A percentile compares a stretch with the other conserved stretches of the same genome.
Conservation (phyloP, 2,888 invertebrate genomes). For the Lordiphosa fenestrarum region DNA sequence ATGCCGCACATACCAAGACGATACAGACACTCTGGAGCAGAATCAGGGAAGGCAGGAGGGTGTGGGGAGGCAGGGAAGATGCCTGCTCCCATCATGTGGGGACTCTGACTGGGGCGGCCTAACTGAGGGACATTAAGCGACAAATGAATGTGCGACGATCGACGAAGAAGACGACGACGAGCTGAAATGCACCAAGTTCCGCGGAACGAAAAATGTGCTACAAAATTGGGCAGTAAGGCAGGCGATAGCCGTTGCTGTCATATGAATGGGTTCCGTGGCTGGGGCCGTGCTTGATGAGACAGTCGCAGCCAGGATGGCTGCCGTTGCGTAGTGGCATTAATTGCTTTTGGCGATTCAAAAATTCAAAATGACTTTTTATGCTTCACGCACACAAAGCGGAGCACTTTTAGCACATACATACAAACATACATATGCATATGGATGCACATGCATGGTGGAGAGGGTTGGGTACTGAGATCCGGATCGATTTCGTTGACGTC, state of each 20-base stretch:
- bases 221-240: conserved; percentile 71
- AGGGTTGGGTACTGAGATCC: conserved; percentile 48
- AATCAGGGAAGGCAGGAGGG: conserved; percentile 10
- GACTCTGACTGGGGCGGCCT: conserved; percentile 33
- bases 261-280: conserved; percentile 25
- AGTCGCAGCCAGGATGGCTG: conserved; percentile 61
- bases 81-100: conserved; percentile 8
- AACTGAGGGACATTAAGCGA: conserved; percentile 73
- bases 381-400: conserved; percentile 44
- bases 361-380: conserved; percentile 72
- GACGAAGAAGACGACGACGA: conserved; percentile 61
- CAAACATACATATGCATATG: conserved; percentile 7
- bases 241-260: conserved; percentile 39
- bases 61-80: conserved; percentile 8
- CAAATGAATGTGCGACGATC: conserved; percentile 72
- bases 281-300: conserved; percentile 43
- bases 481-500: conserved; percentile 72
- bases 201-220: conserved; percentile 73
- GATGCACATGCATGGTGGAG: conserved; percentile 6
- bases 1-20: conserved; percentile 73
- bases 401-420: conserved; percentile 23
- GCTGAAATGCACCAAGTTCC: conserved; percentile 72
- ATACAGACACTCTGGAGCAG: conserved; percentile 68
- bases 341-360: conserved; percentile 75
- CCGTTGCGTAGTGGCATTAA: conserved; percentile 69